phyloP scores from a whole-genome alignment of 1,140 invertebrate genomes.

The Forficula auricularia region DNA sequence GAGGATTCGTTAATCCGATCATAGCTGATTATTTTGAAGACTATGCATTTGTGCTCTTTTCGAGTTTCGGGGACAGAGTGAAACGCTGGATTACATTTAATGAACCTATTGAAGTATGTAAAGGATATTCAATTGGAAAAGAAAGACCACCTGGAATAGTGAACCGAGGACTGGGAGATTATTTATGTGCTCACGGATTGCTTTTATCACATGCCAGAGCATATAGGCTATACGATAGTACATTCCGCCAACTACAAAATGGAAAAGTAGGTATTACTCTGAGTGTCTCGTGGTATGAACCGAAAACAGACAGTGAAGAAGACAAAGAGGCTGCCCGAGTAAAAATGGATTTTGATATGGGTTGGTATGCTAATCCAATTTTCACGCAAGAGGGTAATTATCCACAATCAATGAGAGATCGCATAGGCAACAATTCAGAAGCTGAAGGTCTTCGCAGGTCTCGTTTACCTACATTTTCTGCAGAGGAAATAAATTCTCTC shows the following conservation, averaged over 20 bases:
- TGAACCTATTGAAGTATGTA: constrained; percentile 14
- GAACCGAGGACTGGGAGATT: constrained; percentile 19
- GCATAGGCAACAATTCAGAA: constrained; percentile 25
- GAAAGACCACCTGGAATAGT: constrained; percentile 13
- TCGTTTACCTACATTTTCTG: constrained; percentile 31
- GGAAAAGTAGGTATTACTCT: constrained; percentile 32
- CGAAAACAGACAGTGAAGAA: constrained; percentile 23
- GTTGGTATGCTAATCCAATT: constrained; percentile 20
- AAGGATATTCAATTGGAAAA: constrained; percentile 5
- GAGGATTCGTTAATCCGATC: constrained; percentile 41
- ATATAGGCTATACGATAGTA: constrained; percentile 25
- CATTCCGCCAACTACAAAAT: constrained; percentile 22
- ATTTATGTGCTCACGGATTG: constrained; percentile 25
- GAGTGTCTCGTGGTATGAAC: constrained; percentile 28
- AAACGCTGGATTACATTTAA: constrained; percentile 19
- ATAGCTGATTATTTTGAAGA: constrained; percentile 39
- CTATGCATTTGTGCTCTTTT: constrained; percentile 37
- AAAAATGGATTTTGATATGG: not conserved
- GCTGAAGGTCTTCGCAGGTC: constrained; percentile 26
- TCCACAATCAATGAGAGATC: constrained; percentile 30
- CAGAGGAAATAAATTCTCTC: constrained; percentile 27
- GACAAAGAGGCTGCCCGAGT: constrained; percentile 28
- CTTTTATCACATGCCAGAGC: constrained; percentile 26
- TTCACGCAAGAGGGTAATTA: constrained; percentile 32
- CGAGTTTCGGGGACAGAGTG: constrained; percentile 38